These are phyloP conservation scores for Chelon labrosus DNA, from an alignment of 2,797 vertebrate genomes.

Conservation along the genomic window DNA sequence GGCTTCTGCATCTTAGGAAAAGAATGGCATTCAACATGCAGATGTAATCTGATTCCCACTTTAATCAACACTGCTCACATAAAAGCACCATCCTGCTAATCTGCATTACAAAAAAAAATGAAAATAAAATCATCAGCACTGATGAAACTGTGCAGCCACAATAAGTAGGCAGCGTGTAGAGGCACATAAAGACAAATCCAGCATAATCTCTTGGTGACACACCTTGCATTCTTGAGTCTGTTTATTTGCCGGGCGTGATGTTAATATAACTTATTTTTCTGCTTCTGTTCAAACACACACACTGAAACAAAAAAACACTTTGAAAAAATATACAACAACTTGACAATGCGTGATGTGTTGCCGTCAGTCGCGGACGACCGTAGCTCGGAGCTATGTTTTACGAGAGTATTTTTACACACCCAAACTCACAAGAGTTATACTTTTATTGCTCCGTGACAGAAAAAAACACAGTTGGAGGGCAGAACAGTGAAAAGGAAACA, in stretches of 20 bases:
- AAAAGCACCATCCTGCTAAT: background rate
- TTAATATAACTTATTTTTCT: background rate
- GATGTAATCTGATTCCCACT: slow-evolving; percentile 5
- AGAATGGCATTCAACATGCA: slow-evolving; percentile 3
- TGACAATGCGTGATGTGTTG: background rate
- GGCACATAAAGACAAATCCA: slow-evolving; percentile 29
- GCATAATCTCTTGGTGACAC: slow-evolving; percentile 28
- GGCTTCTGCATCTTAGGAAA: background rate
- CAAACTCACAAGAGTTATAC: slow-evolving; percentile 6
- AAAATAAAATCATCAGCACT: slow-evolving; percentile 11
- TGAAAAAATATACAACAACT: background rate
- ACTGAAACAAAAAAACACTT: background rate
- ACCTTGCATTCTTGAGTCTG: slow-evolving; percentile 34
- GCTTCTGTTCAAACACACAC: background rate
- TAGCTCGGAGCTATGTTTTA: slow-evolving; percentile 25
- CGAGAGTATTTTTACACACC: background rate
- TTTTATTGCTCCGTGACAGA: background rate
- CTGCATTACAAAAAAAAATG: background rate
- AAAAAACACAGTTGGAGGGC: slow-evolving; percentile 17
- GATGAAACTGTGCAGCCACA: slow-evolving; percentile 23
- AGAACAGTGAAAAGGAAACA: slow-evolving; percentile 16
- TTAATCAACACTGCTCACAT: background rate
- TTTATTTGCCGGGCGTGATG: slow-evolving; percentile 3
- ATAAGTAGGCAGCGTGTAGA: slow-evolving; percentile 26
- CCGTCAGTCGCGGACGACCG: background rate